Conservation (phyloP, 1,140 invertebrate genomes). For the Tribolium castaneum region DNA sequence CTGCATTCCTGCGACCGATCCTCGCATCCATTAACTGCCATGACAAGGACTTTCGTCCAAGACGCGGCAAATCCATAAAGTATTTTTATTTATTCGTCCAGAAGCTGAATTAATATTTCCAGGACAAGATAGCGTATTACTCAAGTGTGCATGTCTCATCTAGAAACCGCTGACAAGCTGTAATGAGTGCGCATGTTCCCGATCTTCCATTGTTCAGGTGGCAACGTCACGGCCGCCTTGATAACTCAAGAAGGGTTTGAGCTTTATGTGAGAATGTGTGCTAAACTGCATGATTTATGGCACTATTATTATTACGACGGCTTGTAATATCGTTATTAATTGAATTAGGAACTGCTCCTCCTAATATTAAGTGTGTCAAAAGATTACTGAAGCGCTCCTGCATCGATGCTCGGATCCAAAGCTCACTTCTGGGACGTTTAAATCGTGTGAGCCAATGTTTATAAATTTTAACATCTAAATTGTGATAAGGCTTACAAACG, state of each 20-base stretch:
- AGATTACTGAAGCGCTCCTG: neutral
- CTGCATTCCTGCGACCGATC: neutral
- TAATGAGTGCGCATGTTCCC: conserved; percentile 42
- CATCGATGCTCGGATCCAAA: neutral
- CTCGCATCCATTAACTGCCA: conserved; percentile 18
- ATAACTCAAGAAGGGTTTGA: conserved; percentile 37
- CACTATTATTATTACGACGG: conserved; percentile 39
- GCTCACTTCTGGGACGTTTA: neutral
- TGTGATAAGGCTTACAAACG: too few relatives aligned
- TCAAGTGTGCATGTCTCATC: conserved; percentile 40
- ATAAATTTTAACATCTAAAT: too few relatives aligned
- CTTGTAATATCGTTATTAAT: conserved; percentile 41
- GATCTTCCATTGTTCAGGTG: conserved; percentile 39
- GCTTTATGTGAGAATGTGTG: conserved; percentile 38
- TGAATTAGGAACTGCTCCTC: conserved; percentile 34
- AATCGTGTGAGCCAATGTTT: neutral
- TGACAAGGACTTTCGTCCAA: neutral
- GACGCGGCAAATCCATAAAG: neutral
- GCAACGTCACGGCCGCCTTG: conserved; percentile 38
- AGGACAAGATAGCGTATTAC: conserved; percentile 3
- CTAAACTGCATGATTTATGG: conserved; percentile 41
- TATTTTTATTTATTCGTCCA: conserved; percentile 12
- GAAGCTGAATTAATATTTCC: conserved; percentile 30
- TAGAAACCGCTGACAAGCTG: conserved; percentile 26
- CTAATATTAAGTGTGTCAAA: conserved; percentile 26